These are phyloP conservation scores for Melozone crissalis DNA, from an alignment of 2,113 vertebrate genomes.

Conservation along the genomic window DNA sequence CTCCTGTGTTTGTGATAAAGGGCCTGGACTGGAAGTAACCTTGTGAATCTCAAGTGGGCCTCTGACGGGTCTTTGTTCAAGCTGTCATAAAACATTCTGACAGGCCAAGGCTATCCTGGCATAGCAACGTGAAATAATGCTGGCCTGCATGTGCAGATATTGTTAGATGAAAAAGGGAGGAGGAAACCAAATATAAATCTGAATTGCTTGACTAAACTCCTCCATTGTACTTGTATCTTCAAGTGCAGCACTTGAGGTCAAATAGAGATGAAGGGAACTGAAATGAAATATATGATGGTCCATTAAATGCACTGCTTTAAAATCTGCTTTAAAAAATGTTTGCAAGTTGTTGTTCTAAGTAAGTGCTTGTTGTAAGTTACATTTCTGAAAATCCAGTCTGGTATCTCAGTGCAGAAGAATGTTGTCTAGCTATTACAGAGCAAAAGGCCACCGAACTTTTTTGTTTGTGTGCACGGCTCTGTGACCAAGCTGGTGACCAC, in stretches of 20 bases:
- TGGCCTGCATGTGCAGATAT: constrained; percentile 66
- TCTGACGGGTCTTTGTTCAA: constrained; percentile 77
- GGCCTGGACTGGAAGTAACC: constrained; percentile 69
- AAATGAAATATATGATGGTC: constrained; percentile 51
- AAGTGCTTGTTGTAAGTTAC: not conserved
- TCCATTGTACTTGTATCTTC: constrained; percentile 63
- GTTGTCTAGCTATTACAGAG: not conserved
- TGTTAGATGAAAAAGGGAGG: constrained; percentile 71
- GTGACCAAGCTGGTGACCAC: not conserved
- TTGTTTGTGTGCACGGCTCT: not conserved
- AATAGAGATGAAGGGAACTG: constrained; percentile 31
- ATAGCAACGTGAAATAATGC: constrained; percentile 73
- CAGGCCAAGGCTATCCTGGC: constrained; percentile 73
- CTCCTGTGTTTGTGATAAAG: constrained; percentile 63
- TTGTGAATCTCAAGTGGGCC: constrained; percentile 72
- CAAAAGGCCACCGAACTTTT: constrained; percentile 32
- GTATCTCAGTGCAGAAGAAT: constrained; percentile 5
- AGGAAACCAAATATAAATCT: constrained; percentile 78
- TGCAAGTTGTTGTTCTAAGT: constrained; percentile 20
- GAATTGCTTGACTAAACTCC: constrained; percentile 68
- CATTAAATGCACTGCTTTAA: constrained; percentile 50
- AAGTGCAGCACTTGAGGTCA: constrained; percentile 56
- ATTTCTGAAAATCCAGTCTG: constrained; percentile 36
- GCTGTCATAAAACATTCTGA: constrained; percentile 82
- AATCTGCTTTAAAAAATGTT: constrained; percentile 37